Base-by-base conservation (phyloP, 2,888 invertebrate genomes). In the Synanthedon tipuliformis region DNA sequence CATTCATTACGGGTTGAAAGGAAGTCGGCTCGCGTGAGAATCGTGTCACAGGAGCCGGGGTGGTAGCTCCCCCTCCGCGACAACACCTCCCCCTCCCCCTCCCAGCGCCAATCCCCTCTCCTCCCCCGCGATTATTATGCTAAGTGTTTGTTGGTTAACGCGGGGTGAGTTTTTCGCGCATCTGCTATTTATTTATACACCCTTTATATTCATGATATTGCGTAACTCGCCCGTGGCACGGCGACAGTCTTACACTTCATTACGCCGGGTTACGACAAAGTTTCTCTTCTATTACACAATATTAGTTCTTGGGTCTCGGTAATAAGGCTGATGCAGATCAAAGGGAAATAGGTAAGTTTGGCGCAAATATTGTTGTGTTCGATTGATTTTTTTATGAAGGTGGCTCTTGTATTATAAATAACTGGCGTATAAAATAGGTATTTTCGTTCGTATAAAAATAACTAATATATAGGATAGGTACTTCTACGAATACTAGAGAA, bases 101-200 rank as follows among this genome's bases (percentile, higher is more conserved):
- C 59, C 62, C 63, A 61, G 55, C 59, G 59, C 23, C 23, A 1
- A 59, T 59, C 59, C 54, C 61, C 51, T 51, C 60, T 51, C 59
- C 68, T 62, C 75, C 73, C 77, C 77, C 78, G 75, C 81, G 77
- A 84, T 85, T 86, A 83, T 86, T 83, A 85, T 85, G 86, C 84
- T 81, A 86, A 85, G 84, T 83, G 83, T 84, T 76, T 78, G 76
- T 73, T 75, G 73, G 78, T 75, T 71, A 76, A 72, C 68, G 71
- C 78, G 78, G 84, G 84, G 82, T 75, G 83, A 82, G 73, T 82
- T 85, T 85, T 87, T 85, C 85, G 85, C 85, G 83, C 87, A 86
- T 87, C 87, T 86, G 86, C 83, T 87, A 86, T 87, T 86, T 87
- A 86, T 85, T 87, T 87, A 34, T 34, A 85, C 82, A 81, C 79